Base-by-base conservation (phyloP, 2,113 vertebrate species). In the Pelecanoides urinatrix region DNA sequence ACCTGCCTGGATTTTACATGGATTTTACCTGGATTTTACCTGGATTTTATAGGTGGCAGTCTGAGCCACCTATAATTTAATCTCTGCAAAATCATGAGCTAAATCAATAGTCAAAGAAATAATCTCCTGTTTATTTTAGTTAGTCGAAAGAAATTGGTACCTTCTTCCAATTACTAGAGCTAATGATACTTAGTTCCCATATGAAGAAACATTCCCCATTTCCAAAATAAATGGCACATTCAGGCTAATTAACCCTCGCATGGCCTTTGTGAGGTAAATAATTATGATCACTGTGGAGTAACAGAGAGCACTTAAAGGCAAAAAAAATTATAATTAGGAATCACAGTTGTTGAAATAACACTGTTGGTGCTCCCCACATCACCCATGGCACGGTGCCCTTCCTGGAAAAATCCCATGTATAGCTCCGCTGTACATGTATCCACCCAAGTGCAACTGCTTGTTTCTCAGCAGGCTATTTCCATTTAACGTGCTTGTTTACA, bases 351-450 rank as follows among this genome's bases (percentile, higher is more conserved):
- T 72, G 66, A 75, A 93, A 65, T 70, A 82, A 56, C 16, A 23
- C 22, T 76, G 25, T 59, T 11, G 16, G 36, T 59, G 23, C 15
- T 81, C 34, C 29, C 73, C 9, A 47, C 14, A 16, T 16, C 53
- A 56, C 38, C 14, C 6, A 0, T 4, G 42, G 53, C 26, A 77
- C 44, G 0, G 1, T 61, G 20, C 3, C 7, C 23, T 65, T 88
- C 29, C 15, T 2, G 2, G 36, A 58, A 85, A 58, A 71, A 26
- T 53, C 56, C 16, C 11, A 0, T 36, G 13, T 16, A 66, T 42
- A 71, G 9, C 5, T 56, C 27, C 2, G 2, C 38, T 66, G 14
- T 18, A 66, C 0, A 0, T 26, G 17, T 50, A 53, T 16, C 52
- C 61, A 26, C 27, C 27, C 7, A 7, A 58, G n/a, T 4, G 0